Base-by-base conservation (phyloP, 2,113 vertebrate species). In the Opisthocomus hoazin region DNA sequence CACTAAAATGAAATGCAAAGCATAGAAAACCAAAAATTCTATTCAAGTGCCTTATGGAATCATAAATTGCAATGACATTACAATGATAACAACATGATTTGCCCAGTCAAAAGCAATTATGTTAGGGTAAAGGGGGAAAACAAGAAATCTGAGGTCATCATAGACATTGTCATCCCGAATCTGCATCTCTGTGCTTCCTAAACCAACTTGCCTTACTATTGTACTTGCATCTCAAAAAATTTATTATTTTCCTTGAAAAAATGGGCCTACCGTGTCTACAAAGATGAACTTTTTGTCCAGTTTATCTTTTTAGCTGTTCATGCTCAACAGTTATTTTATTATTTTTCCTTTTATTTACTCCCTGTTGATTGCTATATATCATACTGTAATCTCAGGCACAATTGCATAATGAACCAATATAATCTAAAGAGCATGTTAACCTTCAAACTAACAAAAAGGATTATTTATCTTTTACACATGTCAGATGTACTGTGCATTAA, bases 1-100 rank as follows among this genome's bases (percentile, higher is more conserved):
- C 66, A 95, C 94, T 97, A 95, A 96, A 97, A 97, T 89, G 64
- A 98, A 97, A 97, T 97, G 86, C 61, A 94, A 97, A 96, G 36
- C 36, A 87, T 91, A 95, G 93, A 90, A 93, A 91, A 87, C 8
- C 94, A 96, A 96, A 97, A 89, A 97, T 88, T 94, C 92, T 94
- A 94, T 94, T 95, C 87, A 92, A 93, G 50, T 90, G 78, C 74
- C 93, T 96, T 96, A 95, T 85, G 56, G 94, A 97, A 96, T 93
- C 96, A 96, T 96, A 97, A 97, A 97, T 97, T 73, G 78, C 76
- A 96, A 83, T 96, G 97, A 93, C 94, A 97, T 91, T 97, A 90
- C 93, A 94, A 96, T 10, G 23, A 97, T 92, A 97, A 94, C 78
- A 97, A 94, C 73, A 93, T 96, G 93, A 97, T 96, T 97, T 96